Conservation (phyloP, 2,113 vertebrate genomes). For the Aldabrachelys gigantea region DNA sequence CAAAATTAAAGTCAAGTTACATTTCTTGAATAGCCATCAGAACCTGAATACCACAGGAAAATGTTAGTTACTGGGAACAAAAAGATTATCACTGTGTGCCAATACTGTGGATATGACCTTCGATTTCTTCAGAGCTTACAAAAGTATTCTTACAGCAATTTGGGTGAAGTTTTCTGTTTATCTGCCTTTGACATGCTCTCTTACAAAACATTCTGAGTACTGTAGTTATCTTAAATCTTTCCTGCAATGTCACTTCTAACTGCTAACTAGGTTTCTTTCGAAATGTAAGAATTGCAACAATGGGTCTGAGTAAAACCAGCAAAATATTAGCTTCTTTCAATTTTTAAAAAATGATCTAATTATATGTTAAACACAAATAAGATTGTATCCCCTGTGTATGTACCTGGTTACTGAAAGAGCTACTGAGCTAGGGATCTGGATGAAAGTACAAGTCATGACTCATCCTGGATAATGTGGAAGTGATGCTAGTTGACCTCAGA, state of each 20-base stretch:
- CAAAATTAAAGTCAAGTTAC: background rate
- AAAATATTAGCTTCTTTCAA: background rate
- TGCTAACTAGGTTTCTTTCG: conserved; percentile 17
- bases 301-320: background rate
- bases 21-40: background rate
- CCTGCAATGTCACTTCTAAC: conserved; percentile 25
- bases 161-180: conserved; percentile 8
- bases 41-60: background rate
- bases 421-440: fast-evolving
- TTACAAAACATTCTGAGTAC: conserved; percentile 25
- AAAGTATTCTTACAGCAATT: background rate
- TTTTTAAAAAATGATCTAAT: background rate
- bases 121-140: background rate
- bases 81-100: background rate
- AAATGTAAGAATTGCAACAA: conserved; percentile 19
- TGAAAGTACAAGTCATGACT: fast-evolving
- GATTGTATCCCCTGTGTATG: background rate
- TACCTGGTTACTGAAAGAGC: fast-evolving
- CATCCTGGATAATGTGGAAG: fast-evolving
- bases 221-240: background rate
- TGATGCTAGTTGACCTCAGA: fast-evolving
- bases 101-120: background rate
- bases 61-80: background rate
- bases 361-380: background rate
- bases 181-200: conserved; percentile 10